A percentile compares a stretch with the other conserved stretches of the same genome.
phyloP scores from a whole-genome alignment of 2,888 invertebrate genomes.

The Enchytraeus crypticus region DNA sequence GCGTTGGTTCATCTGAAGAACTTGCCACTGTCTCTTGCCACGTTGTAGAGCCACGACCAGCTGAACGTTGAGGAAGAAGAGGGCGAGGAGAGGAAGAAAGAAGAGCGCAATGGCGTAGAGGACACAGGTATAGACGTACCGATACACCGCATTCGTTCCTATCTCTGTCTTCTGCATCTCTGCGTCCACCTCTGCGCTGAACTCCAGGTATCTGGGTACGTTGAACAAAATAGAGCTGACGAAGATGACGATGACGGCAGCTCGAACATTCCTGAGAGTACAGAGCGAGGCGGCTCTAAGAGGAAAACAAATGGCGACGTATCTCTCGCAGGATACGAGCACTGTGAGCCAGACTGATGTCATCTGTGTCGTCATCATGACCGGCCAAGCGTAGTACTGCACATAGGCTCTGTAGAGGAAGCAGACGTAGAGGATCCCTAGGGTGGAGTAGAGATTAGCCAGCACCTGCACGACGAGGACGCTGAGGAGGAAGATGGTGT shows the following conservation, averaged over 20 bases:
- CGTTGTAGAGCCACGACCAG: constrained; percentile 25
- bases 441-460: constrained; percentile 20
- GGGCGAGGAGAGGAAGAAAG: constrained; percentile 26
- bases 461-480: constrained; percentile 24
- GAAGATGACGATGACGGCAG: constrained; percentile 21
- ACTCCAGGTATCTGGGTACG: constrained; percentile 27
- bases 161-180: constrained; percentile 21
- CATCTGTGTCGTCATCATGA: constrained; percentile 31
- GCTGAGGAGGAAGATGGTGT: constrained; percentile 25
- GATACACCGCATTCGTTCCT: constrained; percentile 23
- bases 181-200: background rate
- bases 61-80: constrained; percentile 28
- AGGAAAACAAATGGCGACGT: constrained; percentile 31
- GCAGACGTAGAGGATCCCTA: background rate
- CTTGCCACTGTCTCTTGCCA: constrained; percentile 28
- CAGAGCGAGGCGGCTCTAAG: constrained; percentile 25
- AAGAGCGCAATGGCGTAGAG: constrained; percentile 29
- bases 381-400: constrained; percentile 28
- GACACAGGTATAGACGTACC: constrained; percentile 28
- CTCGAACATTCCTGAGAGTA: constrained; percentile 24
- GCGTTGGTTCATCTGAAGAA: constrained; percentile 20
- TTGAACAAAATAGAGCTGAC: constrained; percentile 27
- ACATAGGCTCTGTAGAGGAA: constrained; percentile 22
- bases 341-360: constrained; percentile 32
- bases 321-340: constrained; percentile 30